phyloP scores from a whole-genome alignment of 2,113 vertebrate species.

The Tiliqua scincoides region DNA sequence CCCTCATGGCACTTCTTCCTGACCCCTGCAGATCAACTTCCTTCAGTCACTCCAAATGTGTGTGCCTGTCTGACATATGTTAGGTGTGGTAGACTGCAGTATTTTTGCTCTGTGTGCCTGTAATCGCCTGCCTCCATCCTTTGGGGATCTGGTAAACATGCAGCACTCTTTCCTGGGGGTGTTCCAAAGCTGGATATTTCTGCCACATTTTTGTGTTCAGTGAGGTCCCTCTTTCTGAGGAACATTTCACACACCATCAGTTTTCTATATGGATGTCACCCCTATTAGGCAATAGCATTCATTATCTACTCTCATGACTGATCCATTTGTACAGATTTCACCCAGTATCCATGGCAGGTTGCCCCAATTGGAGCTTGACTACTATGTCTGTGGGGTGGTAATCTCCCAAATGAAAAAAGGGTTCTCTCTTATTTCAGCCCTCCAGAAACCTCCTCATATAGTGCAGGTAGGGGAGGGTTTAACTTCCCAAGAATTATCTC shows the following conservation, averaged over 20 bases:
- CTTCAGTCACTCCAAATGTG: neutral
- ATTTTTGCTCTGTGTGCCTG: neutral
- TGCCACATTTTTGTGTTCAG: neutral
- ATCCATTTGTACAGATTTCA: neutral
- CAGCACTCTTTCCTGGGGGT: too few relatives aligned
- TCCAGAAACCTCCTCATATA: too few relatives aligned
- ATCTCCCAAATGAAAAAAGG: neutral
- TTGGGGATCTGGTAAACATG: too few relatives aligned
- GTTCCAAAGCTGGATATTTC: neutral
- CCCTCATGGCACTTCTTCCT: neutral
- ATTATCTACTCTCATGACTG: neutral
- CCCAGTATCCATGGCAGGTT: neutral
- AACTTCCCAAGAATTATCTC: too few relatives aligned
- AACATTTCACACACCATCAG: neutral
- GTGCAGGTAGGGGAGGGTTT: too few relatives aligned
- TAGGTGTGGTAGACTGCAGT: neutral
- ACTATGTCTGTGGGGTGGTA: neutral
- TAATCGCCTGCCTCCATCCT: neutral
- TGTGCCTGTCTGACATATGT: neutral
- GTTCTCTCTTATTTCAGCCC: too few relatives aligned
- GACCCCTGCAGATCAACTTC: too few relatives aligned
- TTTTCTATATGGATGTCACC: neutral
- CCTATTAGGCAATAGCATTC: neutral
- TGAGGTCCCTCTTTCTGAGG: neutral
- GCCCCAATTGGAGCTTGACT: neutral